phyloP scores from a whole-genome alignment of 2,113 vertebrate species.

The Formicarius rufipectus region DNA sequence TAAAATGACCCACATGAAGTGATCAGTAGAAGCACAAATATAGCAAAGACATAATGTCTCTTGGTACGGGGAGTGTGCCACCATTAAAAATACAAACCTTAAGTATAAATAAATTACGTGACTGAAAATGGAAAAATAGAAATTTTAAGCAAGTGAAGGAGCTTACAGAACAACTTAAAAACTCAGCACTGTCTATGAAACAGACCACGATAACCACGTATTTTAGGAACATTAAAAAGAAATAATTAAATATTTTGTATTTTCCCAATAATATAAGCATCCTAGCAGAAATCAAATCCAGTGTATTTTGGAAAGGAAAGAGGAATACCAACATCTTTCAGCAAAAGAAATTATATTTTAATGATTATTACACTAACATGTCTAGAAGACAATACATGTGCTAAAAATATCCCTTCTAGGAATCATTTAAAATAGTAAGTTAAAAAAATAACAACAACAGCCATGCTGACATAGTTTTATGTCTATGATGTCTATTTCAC shows the following conservation, averaged over 20 bases:
- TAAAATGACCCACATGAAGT: neutral
- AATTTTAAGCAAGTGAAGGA: neutral
- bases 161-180: neutral
- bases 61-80: accelerated
- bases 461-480: neutral
- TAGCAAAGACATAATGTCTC: accelerated
- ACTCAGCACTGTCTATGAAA: neutral
- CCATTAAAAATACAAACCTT: neutral
- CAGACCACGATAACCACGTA: accelerated
- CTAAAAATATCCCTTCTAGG: neutral
- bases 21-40: neutral
- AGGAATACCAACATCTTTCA: neutral
- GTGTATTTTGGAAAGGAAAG: neutral
- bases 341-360: neutral
- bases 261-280: neutral
- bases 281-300: neutral
- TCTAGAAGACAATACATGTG: neutral
- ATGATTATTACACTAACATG: neutral
- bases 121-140: neutral
- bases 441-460: neutral
- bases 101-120: neutral
- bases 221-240: neutral
- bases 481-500: neutral
- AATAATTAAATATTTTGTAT: neutral
- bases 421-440: neutral